A percentile compares a stretch with the other conserved stretches of the same genome.
These are phyloP conservation scores for Nettapus auritus DNA, from an alignment of 2,113 vertebrate species.

Conservation along the genomic window DNA sequence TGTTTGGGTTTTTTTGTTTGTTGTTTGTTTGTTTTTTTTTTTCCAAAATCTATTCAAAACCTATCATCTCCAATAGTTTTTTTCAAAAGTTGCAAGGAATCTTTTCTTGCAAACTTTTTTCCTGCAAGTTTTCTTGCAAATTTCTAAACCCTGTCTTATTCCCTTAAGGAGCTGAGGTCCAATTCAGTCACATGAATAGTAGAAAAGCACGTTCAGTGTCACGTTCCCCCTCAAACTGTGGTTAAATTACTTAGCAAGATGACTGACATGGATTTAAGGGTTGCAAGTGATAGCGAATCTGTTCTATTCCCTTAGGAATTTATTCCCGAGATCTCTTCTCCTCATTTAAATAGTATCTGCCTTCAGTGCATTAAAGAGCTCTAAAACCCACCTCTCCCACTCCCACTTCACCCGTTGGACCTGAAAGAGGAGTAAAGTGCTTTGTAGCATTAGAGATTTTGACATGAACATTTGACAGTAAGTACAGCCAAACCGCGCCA, in stretches of 20 bases:
- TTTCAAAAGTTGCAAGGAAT: neutral
- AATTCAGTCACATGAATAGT: neutral
- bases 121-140: no score
- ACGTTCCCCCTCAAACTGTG: neutral
- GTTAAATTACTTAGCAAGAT: neutral
- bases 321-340: neutral
- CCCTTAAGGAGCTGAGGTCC: neutral
- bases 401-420: neutral
- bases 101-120: no score
- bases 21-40: no score
- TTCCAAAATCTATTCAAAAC: neutral
- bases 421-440: neutral
- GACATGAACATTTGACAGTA: neutral
- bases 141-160: neutral
- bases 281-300: neutral
- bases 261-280: neutral
- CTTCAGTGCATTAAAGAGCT: neutral
- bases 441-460: neutral
- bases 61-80: neutral
- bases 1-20: no score
- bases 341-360: neutral
- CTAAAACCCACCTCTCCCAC: neutral
- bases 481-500: neutral
- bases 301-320: neutral
- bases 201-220: neutral